Evolutionary conservation across 2,888 invertebrate species (phyloP).

Genomic region (Orthosia incerta): DNA sequence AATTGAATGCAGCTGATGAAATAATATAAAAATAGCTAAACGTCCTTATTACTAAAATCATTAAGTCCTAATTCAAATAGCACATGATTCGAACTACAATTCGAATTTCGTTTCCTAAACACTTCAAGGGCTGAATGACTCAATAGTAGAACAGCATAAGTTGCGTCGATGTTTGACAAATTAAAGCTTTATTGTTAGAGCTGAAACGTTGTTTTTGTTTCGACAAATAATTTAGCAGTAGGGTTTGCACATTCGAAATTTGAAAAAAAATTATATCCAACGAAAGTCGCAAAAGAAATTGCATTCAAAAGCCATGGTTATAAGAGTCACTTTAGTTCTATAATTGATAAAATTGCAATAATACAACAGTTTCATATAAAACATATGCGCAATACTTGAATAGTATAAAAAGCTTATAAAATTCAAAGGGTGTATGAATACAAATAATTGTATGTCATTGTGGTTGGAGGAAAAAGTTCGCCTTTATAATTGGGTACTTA

Average conservation of each 20-base stretch:
- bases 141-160: constrained; percentile 13
- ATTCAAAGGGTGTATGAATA: constrained; percentile 61
- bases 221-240: neutral
- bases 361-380: constrained; percentile 69
- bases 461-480: constrained; percentile 68
- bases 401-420: constrained; percentile 74
- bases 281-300: neutral
- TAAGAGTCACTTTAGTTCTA: constrained; percentile 9
- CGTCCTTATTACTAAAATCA: neutral
- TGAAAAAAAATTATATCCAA: neutral
- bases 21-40: no score
- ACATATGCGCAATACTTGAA: constrained; percentile 82
- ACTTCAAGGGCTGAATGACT: constrained; percentile 24
- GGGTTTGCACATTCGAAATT: neutral
- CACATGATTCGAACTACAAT: constrained; percentile 5
- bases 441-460: constrained; percentile 79
- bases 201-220: neutral
- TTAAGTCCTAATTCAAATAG: constrained; percentile 25
- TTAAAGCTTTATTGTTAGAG: neutral
- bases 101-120: constrained; percentile 18
- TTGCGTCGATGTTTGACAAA: neutral
- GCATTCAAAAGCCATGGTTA: fast-evolving
- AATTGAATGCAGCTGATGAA: constrained; percentile 10
- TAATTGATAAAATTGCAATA: constrained; percentile 34
- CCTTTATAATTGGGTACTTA: constrained; percentile 71